Evolutionary conservation across 2,888 invertebrate genomes (phyloP).

Genomic region (Choreutis nemorana): DNA sequence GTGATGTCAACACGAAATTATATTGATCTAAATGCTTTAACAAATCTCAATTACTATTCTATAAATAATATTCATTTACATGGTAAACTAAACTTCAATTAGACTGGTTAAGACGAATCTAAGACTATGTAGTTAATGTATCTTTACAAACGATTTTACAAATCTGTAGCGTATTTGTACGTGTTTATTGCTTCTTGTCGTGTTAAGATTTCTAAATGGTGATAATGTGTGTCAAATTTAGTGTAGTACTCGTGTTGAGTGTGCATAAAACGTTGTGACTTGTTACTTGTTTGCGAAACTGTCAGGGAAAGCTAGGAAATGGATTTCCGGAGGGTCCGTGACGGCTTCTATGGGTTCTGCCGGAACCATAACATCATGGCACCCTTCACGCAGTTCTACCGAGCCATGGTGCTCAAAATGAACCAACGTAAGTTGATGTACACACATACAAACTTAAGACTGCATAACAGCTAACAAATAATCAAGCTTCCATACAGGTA

Average conservation of each 20-base stretch:
- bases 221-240: conserved; percentile 64
- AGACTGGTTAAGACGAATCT: too few relatives aligned
- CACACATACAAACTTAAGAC: too few relatives aligned
- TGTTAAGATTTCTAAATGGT: conserved; percentile 24
- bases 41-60: too few relatives aligned
- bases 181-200: conserved; percentile 14
- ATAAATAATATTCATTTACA: too few relatives aligned
- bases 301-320: conserved; percentile 14
- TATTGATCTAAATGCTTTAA: too few relatives aligned
- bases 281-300: neutral
- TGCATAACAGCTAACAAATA: too few relatives aligned
- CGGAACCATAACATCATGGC: conserved; percentile 41
- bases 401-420: conserved; percentile 59
- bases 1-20: conserved; percentile 42
- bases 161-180: too few relatives aligned
- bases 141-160: too few relatives aligned
- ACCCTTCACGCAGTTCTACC: conserved; percentile 49
- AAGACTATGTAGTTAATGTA: too few relatives aligned
- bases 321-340: conserved; percentile 33
- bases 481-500: too few relatives aligned
- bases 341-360: conserved; percentile 28
- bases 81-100: too few relatives aligned
- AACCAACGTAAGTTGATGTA: conserved; percentile 45
- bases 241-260: conserved; percentile 36
- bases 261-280: conserved; percentile 17